phyloP scores from a whole-genome alignment of 2,888 invertebrate species.

The Pachymerium ferrugineum region DNA sequence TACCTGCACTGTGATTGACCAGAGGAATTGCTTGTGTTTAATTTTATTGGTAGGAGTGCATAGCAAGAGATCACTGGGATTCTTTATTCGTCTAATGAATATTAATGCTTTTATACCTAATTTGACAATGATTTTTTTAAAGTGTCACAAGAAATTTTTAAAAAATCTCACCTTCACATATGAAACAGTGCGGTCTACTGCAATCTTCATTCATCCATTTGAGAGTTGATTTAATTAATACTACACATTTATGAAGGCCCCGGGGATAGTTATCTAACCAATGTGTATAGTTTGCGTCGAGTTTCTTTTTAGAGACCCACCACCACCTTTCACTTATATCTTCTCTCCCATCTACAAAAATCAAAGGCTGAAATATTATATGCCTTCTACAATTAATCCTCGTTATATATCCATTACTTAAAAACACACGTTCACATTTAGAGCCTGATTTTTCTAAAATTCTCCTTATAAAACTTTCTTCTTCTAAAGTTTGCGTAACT shows the following conservation, averaged over 20 bases:
- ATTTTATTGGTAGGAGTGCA: no score
- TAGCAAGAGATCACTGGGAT: no score
- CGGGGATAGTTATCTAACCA: neutral
- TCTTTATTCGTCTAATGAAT: no score
- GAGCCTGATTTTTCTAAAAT: neutral
- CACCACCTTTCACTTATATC: neutral
- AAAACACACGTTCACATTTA: neutral
- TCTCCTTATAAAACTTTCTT: neutral
- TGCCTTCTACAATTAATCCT: neutral
- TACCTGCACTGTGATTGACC: no score
- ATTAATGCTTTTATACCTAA: no score
- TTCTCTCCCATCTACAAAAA: neutral
- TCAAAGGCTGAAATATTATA: no score
- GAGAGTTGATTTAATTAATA: neutral
- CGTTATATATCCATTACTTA: neutral
- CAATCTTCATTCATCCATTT: neutral
- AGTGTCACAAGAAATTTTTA: no score
- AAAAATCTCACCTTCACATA: conserved; percentile 2
- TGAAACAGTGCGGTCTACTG: neutral
- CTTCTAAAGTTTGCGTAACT: neutral
- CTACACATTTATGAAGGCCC: neutral
- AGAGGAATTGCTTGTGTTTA: no score
- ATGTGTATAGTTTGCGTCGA: neutral
- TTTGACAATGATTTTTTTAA: no score
- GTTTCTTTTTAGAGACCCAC: neutral